phyloP scores from a whole-genome alignment of 2,888 invertebrate species.

The Nowickia ferox region DNA sequence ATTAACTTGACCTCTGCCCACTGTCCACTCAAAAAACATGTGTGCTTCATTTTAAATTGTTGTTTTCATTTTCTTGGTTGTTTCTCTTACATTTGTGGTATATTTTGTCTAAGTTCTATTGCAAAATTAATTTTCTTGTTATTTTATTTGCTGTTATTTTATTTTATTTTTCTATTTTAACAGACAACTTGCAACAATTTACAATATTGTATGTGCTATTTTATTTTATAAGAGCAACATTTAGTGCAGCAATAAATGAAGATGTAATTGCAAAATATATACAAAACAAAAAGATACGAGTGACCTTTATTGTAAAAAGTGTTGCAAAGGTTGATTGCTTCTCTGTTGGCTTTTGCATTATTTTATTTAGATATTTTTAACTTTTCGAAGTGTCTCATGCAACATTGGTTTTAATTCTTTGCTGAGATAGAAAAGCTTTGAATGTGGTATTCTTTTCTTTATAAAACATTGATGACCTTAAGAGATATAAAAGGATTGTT shows the following conservation, averaged over 20 bases:
- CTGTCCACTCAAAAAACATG: background rate
- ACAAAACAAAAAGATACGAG: slow-evolving; percentile 16
- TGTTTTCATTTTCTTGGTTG: slow-evolving; percentile 15
- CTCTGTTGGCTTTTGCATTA: slow-evolving; percentile 15
- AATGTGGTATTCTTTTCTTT: slow-evolving; percentile 1
- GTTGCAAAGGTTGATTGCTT: slow-evolving; percentile 52
- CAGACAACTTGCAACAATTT: slow-evolving; percentile 65
- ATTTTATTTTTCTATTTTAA: background rate
- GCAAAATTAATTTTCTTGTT: slow-evolving; percentile 33
- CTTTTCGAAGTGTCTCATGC: background rate
- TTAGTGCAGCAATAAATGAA: slow-evolving; percentile 57
- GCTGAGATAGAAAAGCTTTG: background rate
- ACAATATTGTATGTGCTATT: slow-evolving; percentile 32
- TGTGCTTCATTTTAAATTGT: slow-evolving; percentile 27
- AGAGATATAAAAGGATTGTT: background rate
- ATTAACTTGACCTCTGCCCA: background rate
- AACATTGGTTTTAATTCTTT: slow-evolving; percentile 6
- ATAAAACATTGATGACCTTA: slow-evolving; percentile 3
- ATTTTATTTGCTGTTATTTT: slow-evolving; percentile 4
- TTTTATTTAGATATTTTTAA: slow-evolving; percentile 10
- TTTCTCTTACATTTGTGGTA: slow-evolving; percentile 48
- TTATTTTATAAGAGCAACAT: slow-evolving; percentile 42
- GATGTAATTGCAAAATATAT: slow-evolving; percentile 65
- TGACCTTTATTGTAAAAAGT: slow-evolving; percentile 46
- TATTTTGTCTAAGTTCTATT: slow-evolving; percentile 37